Conservation (phyloP, 30 jellyfish, hydroid and myxozoan genomes). For the Aurelia sp. region DNA sequence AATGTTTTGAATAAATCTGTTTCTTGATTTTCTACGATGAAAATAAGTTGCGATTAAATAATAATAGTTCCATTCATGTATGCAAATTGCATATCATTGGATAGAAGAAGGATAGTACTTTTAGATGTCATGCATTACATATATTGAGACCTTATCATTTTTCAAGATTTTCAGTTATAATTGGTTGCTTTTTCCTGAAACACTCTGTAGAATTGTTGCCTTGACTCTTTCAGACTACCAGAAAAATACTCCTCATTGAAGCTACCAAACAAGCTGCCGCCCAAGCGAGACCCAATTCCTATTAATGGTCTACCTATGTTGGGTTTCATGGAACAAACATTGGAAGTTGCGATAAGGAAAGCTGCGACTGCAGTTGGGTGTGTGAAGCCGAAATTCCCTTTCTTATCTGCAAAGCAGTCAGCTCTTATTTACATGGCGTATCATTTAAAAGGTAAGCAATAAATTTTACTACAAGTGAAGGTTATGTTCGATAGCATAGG, state of each 20-base stretch:
- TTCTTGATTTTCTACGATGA: too few relatives aligned
- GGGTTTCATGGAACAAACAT: conserved; percentile 95
- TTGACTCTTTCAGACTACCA: conserved; percentile 65
- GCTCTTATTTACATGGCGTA: conserved; percentile 88
- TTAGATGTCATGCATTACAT: too few relatives aligned
- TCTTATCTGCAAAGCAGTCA: conserved; percentile 82
- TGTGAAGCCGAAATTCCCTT: conserved; percentile 91
- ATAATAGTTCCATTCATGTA: too few relatives aligned
- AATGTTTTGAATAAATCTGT: too few relatives aligned
- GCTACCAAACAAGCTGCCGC: conserved; percentile 92
- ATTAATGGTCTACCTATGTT: conserved; percentile 86
- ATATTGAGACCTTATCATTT: too few relatives aligned
- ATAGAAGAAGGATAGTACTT: too few relatives aligned
- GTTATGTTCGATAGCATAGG: too few relatives aligned
- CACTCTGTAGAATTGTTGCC: background rate
- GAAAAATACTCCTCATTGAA: conserved; percentile 61
- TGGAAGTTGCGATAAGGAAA: conserved; percentile 69
- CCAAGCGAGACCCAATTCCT: conserved; percentile 77
- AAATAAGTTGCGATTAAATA: too few relatives aligned
- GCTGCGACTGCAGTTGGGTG: conserved; percentile 94
- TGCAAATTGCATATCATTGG: too few relatives aligned
- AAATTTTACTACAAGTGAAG: too few relatives aligned
- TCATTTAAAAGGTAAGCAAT: conserved; percentile 83
- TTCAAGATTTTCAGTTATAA: too few relatives aligned
- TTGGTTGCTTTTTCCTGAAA: too few relatives aligned